Percentiles rank a stretch among this genome's conserved stretches.
Conservation (phyloP, 2,888 invertebrate genomes). For the Agrochola litura region DNA sequence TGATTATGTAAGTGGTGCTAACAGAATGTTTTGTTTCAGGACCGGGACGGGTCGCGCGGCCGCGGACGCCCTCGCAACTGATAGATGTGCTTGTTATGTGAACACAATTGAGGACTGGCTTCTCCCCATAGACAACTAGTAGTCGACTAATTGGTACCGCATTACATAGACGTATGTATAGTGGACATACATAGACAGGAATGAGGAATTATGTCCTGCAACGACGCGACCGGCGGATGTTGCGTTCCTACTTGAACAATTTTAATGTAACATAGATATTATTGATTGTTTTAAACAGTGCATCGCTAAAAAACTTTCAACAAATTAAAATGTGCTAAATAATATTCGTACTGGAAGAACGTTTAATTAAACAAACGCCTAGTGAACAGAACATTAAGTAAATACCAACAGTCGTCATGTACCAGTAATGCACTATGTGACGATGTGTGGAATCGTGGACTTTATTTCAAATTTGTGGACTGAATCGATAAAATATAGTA, state of each 20-base stretch:
- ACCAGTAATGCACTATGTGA: conserved; percentile 78
- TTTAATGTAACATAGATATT: conserved; percentile 85
- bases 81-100: conserved; percentile 77
- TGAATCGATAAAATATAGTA: conserved; percentile 87
- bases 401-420: conserved; percentile 78
- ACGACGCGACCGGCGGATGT: conserved; percentile 78
- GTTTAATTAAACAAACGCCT: conserved; percentile 87
- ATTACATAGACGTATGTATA: conserved; percentile 80
- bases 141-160: conserved; percentile 87
- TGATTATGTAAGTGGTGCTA: conserved; percentile 23
- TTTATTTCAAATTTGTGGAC: conserved; percentile 90
- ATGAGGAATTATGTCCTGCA: conserved; percentile 74
- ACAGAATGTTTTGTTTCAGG: conserved; percentile 76
- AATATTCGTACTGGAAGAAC: conserved; percentile 88
- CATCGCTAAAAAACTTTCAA: conserved; percentile 88
- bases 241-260: conserved; percentile 86
- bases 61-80: conserved; percentile 88
- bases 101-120: conserved; percentile 87
- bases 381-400: conserved; percentile 88
- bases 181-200: conserved; percentile 75
- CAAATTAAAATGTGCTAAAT: conserved; percentile 90
- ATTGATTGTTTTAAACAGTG: conserved; percentile 90
- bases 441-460: conserved; percentile 88
- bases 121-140: conserved; percentile 90
- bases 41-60: conserved; percentile 87